These are phyloP conservation scores for Microdon myrmicae DNA, from an alignment of 2,888 invertebrate genomes.

Conservation along the genomic window DNA sequence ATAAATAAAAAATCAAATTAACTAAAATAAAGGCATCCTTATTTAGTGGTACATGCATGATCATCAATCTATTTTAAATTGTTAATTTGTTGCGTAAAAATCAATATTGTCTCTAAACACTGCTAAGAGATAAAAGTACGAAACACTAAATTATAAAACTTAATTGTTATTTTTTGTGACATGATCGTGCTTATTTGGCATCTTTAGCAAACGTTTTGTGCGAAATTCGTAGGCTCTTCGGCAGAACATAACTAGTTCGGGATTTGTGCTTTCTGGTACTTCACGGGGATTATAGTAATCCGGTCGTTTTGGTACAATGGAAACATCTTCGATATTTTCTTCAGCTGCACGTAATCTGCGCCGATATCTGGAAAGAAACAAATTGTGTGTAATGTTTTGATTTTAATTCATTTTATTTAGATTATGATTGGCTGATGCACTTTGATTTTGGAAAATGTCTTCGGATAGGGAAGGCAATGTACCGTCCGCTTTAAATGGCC, in stretches of 20 bases:
- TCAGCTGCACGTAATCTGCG: slow-evolving; percentile 82
- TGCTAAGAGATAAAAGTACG: slow-evolving; percentile 15
- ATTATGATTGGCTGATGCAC: too few species aligned
- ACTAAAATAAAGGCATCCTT: too few species aligned
- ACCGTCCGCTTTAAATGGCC: too few species aligned
- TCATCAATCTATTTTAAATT: too few species aligned
- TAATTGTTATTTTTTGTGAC: slow-evolving; percentile 47
- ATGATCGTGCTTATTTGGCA: slow-evolving; percentile 62
- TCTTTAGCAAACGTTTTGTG: slow-evolving; percentile 72
- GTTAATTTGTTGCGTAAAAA: too few species aligned
- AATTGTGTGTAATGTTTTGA: too few species aligned
- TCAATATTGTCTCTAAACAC: slow-evolving; percentile 53
- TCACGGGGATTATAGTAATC: slow-evolving; percentile 69
- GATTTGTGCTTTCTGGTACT: slow-evolving; percentile 74
- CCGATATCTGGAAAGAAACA: slow-evolving; percentile 75
- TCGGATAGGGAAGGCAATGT: too few species aligned
- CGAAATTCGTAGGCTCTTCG: slow-evolving; percentile 95
- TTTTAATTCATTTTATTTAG: too few species aligned
- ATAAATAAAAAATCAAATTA: too few species aligned
- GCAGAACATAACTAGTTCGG: slow-evolving; percentile 93
- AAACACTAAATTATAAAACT: slow-evolving; percentile 32
- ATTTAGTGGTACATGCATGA: too few species aligned
- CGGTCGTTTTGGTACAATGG: slow-evolving; percentile 78
- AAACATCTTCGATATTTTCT: slow-evolving; percentile 78
- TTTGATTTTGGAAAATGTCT: too few species aligned